Evolutionary conservation across 2,888 invertebrate genomes (phyloP).

Genomic region (Cephus pygmeus): DNA sequence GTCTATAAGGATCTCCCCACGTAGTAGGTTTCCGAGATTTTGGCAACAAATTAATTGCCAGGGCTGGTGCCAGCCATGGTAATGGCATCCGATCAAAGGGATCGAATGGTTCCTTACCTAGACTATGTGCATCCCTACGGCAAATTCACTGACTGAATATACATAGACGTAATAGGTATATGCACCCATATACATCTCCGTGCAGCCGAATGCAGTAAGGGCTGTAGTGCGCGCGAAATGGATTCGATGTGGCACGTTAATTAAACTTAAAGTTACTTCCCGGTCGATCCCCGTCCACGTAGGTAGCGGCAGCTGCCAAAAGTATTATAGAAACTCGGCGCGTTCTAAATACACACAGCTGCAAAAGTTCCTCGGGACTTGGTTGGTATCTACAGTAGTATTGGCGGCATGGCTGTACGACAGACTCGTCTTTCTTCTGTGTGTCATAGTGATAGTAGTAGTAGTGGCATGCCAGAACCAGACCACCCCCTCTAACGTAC

Average conservation of each 20-base stretch:
- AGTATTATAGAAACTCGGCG: constrained; percentile 47
- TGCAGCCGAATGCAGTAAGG: not conserved
- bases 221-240: constrained; percentile 11
- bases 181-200: not conserved
- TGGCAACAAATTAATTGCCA: not conserved
- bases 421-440: not conserved
- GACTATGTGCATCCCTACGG: not conserved
- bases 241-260: constrained; percentile 58
- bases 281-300: constrained; percentile 33
- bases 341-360: constrained; percentile 39
- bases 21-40: not conserved
- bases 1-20: not conserved
- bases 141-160: not conserved
- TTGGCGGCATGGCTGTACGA: not conserved
- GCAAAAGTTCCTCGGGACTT: not conserved
- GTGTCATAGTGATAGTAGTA: not conserved
- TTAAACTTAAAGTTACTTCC: constrained; percentile 58
- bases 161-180: not conserved
- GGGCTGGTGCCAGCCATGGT: not conserved
- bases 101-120: not conserved
- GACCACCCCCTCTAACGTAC: too few species aligned
- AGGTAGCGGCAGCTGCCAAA: constrained; percentile 49
- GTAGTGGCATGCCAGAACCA: too few species aligned
- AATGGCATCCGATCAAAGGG: not conserved
- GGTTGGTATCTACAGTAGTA: not conserved